Percentiles rank a stretch among this genome's conserved stretches.
Evolutionary conservation across 1,140 invertebrate genomes (phyloP).

Genomic region (Conus ventricosus): DNA sequence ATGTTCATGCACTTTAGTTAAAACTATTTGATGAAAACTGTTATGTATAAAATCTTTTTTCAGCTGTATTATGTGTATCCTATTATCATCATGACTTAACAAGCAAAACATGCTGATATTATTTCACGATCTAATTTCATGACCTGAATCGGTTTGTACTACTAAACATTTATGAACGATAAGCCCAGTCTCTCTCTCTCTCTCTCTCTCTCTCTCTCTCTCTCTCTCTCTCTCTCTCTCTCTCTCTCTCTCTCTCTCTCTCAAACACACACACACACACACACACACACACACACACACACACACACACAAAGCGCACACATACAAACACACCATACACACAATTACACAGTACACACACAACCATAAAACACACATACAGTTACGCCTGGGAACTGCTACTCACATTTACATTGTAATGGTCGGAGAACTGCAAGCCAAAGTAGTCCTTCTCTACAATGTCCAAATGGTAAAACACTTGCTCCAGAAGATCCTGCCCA

Average conservation of each 20-base stretch:
- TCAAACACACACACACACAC: background rate
- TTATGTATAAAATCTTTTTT: no score
- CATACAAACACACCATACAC: background rate
- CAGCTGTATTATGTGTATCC: no score
- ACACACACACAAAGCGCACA: constrained; percentile 8
- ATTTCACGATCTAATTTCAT: no score
- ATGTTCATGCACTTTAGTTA: no score
- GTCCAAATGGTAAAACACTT: constrained; percentile 97
- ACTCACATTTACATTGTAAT: constrained; percentile 76
- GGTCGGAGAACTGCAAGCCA: constrained; percentile 97
- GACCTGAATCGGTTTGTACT: no score
- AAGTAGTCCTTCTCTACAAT: constrained; percentile 99
- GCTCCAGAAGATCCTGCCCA: constrained; percentile 94
- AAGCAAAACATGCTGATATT: no score
- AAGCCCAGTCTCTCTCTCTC: no score
- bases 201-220: background rate
- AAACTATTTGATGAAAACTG: no score
- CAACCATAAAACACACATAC: background rate
- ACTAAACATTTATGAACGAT: no score
- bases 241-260: background rate
- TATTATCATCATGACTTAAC: no score
- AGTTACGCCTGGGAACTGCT: background rate
- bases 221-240: background rate
- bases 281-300: background rate
- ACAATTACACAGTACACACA: background rate